Base-by-base conservation (phyloP, 2,888 invertebrate species). In the Lasioglossum vierecki region DNA sequence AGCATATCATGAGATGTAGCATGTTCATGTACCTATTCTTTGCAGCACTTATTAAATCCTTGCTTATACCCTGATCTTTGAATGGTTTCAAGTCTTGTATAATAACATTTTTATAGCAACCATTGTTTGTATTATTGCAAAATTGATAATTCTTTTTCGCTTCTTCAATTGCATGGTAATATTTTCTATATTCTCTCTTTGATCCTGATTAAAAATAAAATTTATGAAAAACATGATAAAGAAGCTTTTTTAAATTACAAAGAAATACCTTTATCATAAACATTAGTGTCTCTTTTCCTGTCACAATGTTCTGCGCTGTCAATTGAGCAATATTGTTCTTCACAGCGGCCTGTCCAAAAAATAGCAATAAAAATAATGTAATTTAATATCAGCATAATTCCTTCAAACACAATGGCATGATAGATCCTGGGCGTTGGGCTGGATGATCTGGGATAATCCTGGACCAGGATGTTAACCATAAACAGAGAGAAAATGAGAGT, bases 41-140 rank as follows among this genome's bases (percentile, higher is more conserved):
- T 60, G 97, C 96, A 72, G 94, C 93, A 68, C 96, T 95, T 88
- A 98, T 96, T 93, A 96, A 95, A 87, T 97, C 95, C 90, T 96
- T 95, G 0, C 96, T 96, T 83, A 99, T 98, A 70, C 98, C 98
- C 71, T 94, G 93, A 91, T 96, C 95, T 89, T 96, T 95, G 95
- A 97, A 99, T 9, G 96, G 96, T 78, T 95, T 95, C 79, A 99
- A 95, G 94, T 99, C 98, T 44, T 96, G 95, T 18, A 96, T 94
- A 80, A 98, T 97, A 9, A 97, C 96, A 90, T 95, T 93, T 80
- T 94, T 94, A 93, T 97, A 96, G 92, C 98, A 98, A 76, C 95
- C 96, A 93, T 97, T 97, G 88, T 96, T 96, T 15, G 93, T 93
- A 41, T 91, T 93, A 76, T 96, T 94, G 93, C 97, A 97, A 15